These are phyloP conservation scores for Apotomis betuletana DNA, from an alignment of 2,888 invertebrate species.

Conservation along the genomic window DNA sequence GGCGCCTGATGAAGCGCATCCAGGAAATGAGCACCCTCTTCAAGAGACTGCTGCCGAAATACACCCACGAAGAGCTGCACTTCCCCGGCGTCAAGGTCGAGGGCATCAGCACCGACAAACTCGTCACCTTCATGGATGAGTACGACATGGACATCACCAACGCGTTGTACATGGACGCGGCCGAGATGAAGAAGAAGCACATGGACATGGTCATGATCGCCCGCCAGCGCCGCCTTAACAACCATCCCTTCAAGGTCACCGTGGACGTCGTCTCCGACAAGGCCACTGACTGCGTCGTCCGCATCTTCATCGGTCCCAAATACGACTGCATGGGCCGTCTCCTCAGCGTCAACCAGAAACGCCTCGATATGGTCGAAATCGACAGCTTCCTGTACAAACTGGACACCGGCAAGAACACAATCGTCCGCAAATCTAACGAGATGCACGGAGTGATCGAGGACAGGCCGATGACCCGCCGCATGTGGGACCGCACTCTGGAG, in stretches of 20 bases:
- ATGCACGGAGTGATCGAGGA: constrained; percentile 86
- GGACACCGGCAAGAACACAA: constrained; percentile 86
- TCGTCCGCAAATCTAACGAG: constrained; percentile 87
- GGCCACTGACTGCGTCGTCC: constrained; percentile 84
- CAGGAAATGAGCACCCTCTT: constrained; percentile 82
- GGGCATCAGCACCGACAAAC: constrained; percentile 84
- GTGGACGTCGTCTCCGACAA: constrained; percentile 83
- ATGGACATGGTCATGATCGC: constrained; percentile 79
- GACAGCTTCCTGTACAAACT: constrained; percentile 85
- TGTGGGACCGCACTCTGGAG: constrained; percentile 57
- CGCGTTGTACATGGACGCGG: constrained; percentile 79
- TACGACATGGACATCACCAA: constrained; percentile 87
- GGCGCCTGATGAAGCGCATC: constrained; percentile 86
- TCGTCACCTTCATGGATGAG: constrained; percentile 88
- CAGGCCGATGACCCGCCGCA: constrained; percentile 73
- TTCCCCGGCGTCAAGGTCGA: constrained; percentile 87
- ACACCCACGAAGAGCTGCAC: constrained; percentile 84
- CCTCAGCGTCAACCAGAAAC: constrained; percentile 76
- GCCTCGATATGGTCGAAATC: constrained; percentile 74
- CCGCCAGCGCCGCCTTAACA: constrained; percentile 85
- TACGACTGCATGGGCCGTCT: constrained; percentile 85
- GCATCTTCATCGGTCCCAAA: constrained; percentile 88
- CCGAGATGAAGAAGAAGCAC: constrained; percentile 76
- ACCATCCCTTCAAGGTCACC: constrained; percentile 85
- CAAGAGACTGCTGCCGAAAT: constrained; percentile 83